Conservation (phyloP, 2,797 vertebrate species). For the Artibeus jamaicensis region DNA sequence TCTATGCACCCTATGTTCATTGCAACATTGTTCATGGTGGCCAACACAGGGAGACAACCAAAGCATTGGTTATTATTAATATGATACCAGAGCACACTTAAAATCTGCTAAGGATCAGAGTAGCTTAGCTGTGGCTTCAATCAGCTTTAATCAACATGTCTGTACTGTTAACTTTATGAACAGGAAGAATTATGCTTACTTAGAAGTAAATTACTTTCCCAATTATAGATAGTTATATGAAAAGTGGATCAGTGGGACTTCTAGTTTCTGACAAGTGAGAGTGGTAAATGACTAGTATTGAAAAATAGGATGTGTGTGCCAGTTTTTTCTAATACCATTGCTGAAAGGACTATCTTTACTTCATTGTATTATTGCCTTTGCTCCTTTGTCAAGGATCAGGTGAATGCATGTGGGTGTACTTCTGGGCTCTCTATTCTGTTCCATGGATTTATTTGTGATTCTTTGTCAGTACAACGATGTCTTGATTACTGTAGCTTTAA, state of each 20-base stretch:
- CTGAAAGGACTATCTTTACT: neutral
- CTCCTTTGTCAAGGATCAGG: neutral
- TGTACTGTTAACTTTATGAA: neutral
- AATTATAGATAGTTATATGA: neutral
- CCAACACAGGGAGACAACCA: neutral
- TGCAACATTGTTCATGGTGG: neutral
- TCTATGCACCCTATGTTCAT: neutral
- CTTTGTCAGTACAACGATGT: neutral
- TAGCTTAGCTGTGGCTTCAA: neutral
- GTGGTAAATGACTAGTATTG: neutral
- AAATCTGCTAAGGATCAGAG: neutral
- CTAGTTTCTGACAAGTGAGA: neutral
- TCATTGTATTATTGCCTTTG: neutral
- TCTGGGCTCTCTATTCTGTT: too few relatives aligned
- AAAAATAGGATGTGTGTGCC: neutral
- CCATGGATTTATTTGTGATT: neutral
- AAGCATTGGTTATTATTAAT: neutral
- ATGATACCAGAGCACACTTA: neutral
- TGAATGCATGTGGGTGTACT: neutral
- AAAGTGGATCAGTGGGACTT: neutral
- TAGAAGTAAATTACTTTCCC: neutral
- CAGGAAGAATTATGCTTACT: neutral
- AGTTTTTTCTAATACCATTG: neutral
- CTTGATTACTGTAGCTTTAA: neutral
- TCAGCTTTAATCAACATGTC: neutral